Evolutionary conservation across 1,140 invertebrate species (phyloP).

Genomic region (Notospermus geniculatus): DNA sequence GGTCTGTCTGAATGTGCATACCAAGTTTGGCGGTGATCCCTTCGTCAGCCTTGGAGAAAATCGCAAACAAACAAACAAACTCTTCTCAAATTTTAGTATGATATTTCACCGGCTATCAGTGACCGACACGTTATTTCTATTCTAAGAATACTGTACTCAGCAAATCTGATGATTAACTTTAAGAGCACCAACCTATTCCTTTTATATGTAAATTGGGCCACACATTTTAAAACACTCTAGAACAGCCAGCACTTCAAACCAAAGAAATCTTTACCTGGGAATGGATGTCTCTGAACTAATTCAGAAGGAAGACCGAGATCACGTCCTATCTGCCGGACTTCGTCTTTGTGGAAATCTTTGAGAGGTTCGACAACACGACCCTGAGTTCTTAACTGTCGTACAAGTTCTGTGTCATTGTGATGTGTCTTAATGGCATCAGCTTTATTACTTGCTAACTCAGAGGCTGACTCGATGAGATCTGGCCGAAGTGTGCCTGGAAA

Average conservation of each 20-base stretch:
- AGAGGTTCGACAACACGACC: constrained; percentile 96
- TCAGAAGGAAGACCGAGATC: constrained; percentile 85
- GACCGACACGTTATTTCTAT: too few species aligned
- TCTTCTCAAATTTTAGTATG: too few species aligned
- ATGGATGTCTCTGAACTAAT: constrained; percentile 92
- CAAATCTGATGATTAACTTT: neutral
- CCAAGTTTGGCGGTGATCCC: too few species aligned
- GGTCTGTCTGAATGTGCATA: too few species aligned
- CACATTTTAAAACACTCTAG: too few species aligned
- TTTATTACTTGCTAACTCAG: constrained; percentile 72
- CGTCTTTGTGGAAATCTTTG: constrained; percentile 99
- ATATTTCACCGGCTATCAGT: too few species aligned
- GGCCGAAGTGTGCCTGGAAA: constrained; percentile 82
- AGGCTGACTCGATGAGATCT: constrained; percentile 97
- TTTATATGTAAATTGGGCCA: too few species aligned
- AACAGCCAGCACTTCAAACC: too few species aligned
- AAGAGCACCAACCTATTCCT: neutral
- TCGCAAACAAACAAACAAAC: too few species aligned
- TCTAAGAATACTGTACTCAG: too few species aligned
- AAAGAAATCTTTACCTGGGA: constrained; percentile 84
- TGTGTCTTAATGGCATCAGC: constrained; percentile 99
- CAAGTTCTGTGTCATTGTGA: constrained; percentile 96
- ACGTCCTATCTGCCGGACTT: constrained; percentile 77
- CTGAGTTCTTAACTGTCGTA: constrained; percentile 79
- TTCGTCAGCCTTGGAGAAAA: too few species aligned